phyloP scores from a whole-genome alignment of 2,113 vertebrate species.

The Xerus inauris region DNA sequence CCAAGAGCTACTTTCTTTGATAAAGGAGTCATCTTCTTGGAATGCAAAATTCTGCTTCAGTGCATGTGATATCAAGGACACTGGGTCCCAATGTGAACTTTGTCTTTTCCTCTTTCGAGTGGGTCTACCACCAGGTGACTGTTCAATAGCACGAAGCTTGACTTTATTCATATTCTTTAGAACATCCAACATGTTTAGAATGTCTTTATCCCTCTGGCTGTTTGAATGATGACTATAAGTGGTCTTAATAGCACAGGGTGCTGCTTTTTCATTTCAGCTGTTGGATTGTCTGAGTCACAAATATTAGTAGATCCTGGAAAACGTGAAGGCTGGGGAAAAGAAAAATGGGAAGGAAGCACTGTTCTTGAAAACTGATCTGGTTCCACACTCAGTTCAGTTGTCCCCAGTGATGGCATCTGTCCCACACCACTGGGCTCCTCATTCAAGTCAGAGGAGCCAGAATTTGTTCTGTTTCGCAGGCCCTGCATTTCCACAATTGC shows the following conservation, averaged over 20 bases:
- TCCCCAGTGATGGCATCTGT: slow-evolving; percentile 77
- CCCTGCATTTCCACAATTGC: slow-evolving; percentile 87
- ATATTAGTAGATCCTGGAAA: slow-evolving; percentile 60
- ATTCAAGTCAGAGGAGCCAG: slow-evolving; percentile 65
- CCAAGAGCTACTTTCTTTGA: slow-evolving; percentile 92
- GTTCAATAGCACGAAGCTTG: slow-evolving; percentile 90
- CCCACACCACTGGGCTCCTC: slow-evolving; percentile 71
- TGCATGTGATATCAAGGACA: slow-evolving; percentile 93
- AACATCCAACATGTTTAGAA: slow-evolving; percentile 95
- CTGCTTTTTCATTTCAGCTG: slow-evolving; percentile 83
- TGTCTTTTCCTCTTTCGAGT: slow-evolving; percentile 85
- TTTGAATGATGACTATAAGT: not conserved
- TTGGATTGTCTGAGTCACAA: slow-evolving; percentile 66
- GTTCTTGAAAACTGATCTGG: slow-evolving; percentile 59
- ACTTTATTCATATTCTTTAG: slow-evolving; percentile 94
- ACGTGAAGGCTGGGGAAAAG: slow-evolving; percentile 81
- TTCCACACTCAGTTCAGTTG: slow-evolving; percentile 84
- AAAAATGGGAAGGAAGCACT: slow-evolving; percentile 58
- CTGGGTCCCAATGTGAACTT: slow-evolving; percentile 88
- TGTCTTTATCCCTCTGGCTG: slow-evolving; percentile 29
- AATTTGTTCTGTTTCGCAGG: slow-evolving; percentile 61
- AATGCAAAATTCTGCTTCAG: slow-evolving; percentile 94
- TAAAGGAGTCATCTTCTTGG: slow-evolving; percentile 89
- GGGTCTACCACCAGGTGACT: slow-evolving; percentile 95
- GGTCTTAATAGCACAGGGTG: slow-evolving; percentile 70